Percentiles rank a stretch among this genome's conserved stretches.
Evolutionary conservation across 2,797 vertebrate species (phyloP).

Genomic region (Silurus aristotelis): DNA sequence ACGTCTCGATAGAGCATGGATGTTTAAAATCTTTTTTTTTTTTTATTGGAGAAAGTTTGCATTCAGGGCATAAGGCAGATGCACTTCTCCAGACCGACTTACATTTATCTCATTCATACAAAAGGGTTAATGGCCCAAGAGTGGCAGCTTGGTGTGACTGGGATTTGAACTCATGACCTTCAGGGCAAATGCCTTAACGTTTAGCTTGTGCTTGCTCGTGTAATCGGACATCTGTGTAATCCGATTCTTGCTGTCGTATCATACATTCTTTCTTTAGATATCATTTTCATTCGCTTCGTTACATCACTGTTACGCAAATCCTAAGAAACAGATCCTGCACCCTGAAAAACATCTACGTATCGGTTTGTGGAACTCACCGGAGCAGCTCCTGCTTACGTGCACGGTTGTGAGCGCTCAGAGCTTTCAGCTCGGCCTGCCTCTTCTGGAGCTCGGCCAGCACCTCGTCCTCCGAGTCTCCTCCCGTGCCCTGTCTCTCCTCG

Average conservation of each 20-base stretch:
- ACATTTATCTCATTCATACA: too few species aligned
- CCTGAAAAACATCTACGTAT: not conserved
- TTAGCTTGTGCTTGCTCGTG: too few species aligned
- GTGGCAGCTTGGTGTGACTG: too few species aligned
- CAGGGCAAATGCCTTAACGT: too few species aligned
- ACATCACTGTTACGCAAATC: not conserved
- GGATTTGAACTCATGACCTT: too few species aligned
- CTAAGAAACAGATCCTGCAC: too few species aligned
- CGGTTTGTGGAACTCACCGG: slow-evolving; percentile 74
- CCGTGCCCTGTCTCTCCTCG: slow-evolving; percentile 86
- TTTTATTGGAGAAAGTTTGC: not conserved
- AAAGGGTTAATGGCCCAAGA: too few species aligned
- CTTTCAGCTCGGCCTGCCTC: slow-evolving; percentile 94
- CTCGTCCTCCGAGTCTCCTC: slow-evolving; percentile 93
- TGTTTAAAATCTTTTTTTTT: not conserved
- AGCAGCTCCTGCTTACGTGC: slow-evolving; percentile 93
- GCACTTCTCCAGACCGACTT: too few species aligned
- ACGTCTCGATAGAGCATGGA: not conserved
- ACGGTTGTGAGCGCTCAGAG: slow-evolving; percentile 89
- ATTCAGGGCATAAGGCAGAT: too few species aligned
- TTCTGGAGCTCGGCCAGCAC: slow-evolving; percentile 93
- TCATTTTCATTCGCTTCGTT: not conserved
- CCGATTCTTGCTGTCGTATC: too few species aligned
- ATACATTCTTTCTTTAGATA: not conserved
- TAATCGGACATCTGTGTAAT: too few species aligned